phyloP scores from a whole-genome alignment of 2,888 invertebrate genomes.

The Pecten maximus region DNA sequence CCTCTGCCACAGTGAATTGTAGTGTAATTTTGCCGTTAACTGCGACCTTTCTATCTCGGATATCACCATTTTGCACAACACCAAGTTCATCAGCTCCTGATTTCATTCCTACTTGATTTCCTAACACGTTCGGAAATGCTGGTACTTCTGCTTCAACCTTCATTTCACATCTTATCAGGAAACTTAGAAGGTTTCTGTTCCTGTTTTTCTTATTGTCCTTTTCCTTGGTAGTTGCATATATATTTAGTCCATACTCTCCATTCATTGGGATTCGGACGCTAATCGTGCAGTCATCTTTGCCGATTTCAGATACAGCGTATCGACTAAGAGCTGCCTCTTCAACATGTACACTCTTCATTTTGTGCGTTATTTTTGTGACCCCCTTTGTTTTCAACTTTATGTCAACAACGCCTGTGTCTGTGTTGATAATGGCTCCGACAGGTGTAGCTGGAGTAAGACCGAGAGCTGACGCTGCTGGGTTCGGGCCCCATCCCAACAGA shows the following conservation, averaged over 20 bases:
- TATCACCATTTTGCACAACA: background rate
- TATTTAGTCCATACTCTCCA: conserved; percentile 49
- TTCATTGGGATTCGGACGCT: conserved; percentile 44
- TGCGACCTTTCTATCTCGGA: conserved; percentile 33
- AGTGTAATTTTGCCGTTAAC: conserved; percentile 45
- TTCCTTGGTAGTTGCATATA: conserved; percentile 43
- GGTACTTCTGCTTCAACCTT: background rate
- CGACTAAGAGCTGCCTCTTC: conserved; percentile 49
- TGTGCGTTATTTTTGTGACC: conserved; percentile 41
- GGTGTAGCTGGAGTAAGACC: conserved; percentile 45
- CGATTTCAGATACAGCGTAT: conserved; percentile 40
- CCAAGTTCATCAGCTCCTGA: conserved; percentile 36
- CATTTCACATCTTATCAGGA: conserved; percentile 40
- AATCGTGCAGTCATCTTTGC: conserved; percentile 43
- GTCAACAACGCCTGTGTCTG: conserved; percentile 46
- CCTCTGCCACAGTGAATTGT: conserved; percentile 38
- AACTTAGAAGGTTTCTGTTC: conserved; percentile 46
- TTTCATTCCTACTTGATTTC: conserved; percentile 47
- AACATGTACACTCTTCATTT: conserved; percentile 38
- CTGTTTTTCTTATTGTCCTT: conserved; percentile 39
- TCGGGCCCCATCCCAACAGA: conserved; percentile 49
- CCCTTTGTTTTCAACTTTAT: conserved; percentile 38
- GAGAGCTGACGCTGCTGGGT: conserved; percentile 40
- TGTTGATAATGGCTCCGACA: conserved; percentile 27
- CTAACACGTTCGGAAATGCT: conserved; percentile 48